Percentiles rank a stretch among this genome's conserved stretches.
These are phyloP conservation scores for Phaenicophaeus curvirostris DNA, from an alignment of 2,797 vertebrate genomes.

Conservation along the genomic window DNA sequence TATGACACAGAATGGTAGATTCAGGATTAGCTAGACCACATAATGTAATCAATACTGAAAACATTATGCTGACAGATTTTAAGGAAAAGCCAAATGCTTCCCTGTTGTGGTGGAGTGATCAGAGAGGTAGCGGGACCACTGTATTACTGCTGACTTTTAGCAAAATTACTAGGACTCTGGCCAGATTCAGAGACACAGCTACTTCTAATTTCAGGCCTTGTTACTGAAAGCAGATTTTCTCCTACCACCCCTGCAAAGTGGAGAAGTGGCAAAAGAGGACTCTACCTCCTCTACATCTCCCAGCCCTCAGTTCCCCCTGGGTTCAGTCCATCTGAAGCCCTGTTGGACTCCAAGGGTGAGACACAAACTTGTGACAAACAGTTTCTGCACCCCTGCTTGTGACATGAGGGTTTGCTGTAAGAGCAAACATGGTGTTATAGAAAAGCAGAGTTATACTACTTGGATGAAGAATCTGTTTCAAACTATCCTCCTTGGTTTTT, in stretches of 20 bases:
- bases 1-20: background rate
- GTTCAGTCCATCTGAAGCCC: background rate
- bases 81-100: background rate
- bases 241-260: background rate
- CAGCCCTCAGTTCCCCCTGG: rapidly evolving
- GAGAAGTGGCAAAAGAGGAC: background rate
- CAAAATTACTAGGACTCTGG: background rate
- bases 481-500: background rate
- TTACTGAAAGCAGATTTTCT: background rate
- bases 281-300: background rate
- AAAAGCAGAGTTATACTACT: background rate
- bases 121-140: background rate
- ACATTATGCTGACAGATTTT: background rate
- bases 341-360: background rate
- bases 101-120: background rate
- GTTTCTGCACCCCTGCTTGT: rapidly evolving
- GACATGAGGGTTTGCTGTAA: background rate
- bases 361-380: background rate
- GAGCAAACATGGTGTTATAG: background rate
- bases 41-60: background rate
- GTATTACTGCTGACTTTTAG: background rate
- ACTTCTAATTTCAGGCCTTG: background rate
- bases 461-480: background rate
- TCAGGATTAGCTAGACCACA: background rate
- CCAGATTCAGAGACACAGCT: background rate